Evolutionary conservation across 2,797 vertebrate species (phyloP).

Genomic region (Hafferia zeledoni): DNA sequence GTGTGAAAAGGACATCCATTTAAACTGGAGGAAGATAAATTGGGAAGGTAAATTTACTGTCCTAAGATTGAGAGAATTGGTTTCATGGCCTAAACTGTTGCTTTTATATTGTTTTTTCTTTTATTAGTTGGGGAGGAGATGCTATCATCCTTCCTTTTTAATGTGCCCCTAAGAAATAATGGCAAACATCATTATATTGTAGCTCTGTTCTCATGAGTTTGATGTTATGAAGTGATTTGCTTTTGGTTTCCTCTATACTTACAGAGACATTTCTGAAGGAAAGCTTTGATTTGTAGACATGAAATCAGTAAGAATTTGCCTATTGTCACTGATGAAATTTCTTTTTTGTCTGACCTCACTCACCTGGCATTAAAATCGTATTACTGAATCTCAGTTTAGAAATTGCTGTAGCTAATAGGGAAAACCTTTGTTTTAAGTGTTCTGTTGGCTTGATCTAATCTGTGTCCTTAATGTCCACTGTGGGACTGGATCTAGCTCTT

Average conservation of each 20-base stretch:
- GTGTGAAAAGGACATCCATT: neutral
- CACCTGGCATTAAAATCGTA: conserved; percentile 32
- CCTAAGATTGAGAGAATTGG: neutral
- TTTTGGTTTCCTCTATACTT: neutral
- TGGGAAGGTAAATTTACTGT: neutral
- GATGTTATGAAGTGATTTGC: neutral
- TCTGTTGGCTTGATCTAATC: conserved; percentile 56
- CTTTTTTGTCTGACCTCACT: conserved; percentile 42
- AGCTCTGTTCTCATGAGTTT: neutral
- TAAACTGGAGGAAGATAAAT: neutral
- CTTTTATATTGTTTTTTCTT: neutral
- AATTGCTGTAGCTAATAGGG: conserved; percentile 25
- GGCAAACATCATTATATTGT: neutral
- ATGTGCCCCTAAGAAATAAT: neutral
- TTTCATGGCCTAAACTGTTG: neutral
- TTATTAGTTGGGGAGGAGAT: neutral
- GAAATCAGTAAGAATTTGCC: neutral
- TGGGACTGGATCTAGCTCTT: conserved; percentile 6
- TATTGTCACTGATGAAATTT: conserved; percentile 31
- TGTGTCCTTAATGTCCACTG: conserved; percentile 7
- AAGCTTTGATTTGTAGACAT: conserved; percentile 31
- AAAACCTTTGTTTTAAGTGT: conserved; percentile 27
- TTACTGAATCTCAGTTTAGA: conserved; percentile 3
- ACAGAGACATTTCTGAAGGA: conserved; percentile 7
- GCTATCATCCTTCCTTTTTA: neutral